Evolutionary conservation across 2,888 invertebrate species (phyloP).

Genomic region (Elgonia sp.): DNA sequence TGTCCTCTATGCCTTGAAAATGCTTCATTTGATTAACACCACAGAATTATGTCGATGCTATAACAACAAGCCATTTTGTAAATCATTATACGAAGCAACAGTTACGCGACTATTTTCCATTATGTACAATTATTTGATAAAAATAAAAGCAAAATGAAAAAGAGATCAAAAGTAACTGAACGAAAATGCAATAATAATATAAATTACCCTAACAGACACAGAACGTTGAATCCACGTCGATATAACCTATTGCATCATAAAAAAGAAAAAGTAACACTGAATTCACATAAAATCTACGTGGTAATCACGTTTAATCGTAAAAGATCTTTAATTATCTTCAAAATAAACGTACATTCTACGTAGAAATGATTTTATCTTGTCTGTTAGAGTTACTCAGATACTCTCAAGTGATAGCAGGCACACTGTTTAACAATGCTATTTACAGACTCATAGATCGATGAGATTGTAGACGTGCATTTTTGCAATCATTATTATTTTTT

Average conservation of each 20-base stretch:
- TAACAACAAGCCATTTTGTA: conserved; percentile 50
- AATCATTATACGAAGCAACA: conserved; percentile 63
- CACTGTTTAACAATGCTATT: conserved; percentile 71
- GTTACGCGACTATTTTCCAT: conserved; percentile 49
- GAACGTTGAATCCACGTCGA: too few species aligned
- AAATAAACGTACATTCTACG: too few species aligned
- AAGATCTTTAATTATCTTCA: too few species aligned
- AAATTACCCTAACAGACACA: conserved; percentile 14
- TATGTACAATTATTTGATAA: conserved; percentile 71
- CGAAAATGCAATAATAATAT: conserved; percentile 72
- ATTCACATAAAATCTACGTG: too few species aligned
- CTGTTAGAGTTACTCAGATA: too few species aligned
- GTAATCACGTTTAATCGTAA: too few species aligned
- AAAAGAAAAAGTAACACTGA: too few species aligned
- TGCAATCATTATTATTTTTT: not conserved
- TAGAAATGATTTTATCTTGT: too few species aligned
- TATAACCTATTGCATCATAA: too few species aligned
- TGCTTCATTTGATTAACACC: conserved; percentile 58
- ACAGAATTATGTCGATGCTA: conserved; percentile 27
- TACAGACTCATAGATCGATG: conserved; percentile 68
- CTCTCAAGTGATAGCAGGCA: conserved; percentile 68
- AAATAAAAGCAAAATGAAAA: conserved; percentile 42
- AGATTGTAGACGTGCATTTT: conserved; percentile 29
- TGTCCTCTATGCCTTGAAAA: conserved; percentile 61
- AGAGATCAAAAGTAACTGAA: conserved; percentile 32